Evolutionary conservation across 2,888 invertebrate genomes (phyloP), one percentile per base, ranked within the genome.

Genomic region (Schizaphis graminum): DNA sequence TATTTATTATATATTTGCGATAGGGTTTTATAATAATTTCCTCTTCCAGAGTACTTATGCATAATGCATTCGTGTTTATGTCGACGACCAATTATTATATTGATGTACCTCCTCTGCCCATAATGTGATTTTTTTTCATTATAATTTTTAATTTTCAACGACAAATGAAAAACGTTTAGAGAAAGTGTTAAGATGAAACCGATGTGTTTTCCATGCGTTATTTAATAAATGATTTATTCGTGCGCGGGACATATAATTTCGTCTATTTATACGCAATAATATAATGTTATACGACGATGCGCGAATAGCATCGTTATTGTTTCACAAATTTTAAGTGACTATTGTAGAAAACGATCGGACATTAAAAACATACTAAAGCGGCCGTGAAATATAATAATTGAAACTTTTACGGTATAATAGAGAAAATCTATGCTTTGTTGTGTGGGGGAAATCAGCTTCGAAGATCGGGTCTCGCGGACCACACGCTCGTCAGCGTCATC

Each of bases 161-260:
- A 16, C 7, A 44, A 88, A 88, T 49, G 49, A 47, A 13, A 26
- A 53, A 35, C 11, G 47, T 91, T 77, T 91, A 44, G 41, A 77
- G 91, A 91, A 91, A 91, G 91, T 53, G 47, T 86, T 86, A 13
- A 86, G 86, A 5, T 44, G 47, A 44, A 21, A n/a, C 47, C 28
- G 61, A n/a, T n/a, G 21, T 77, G 13, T 35, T 77, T 67, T 77
- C 7, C 16, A 35, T 77, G 35, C n/a, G 35, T 35, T 35, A 77
- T 77, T 77, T 77, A 7, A 77, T 35, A 77, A 61, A 47, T 47
- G 7, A 16, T 44, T 1, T n/a, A 35, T 56, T 53, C 56, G 53
- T 88, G 49, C 41, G 57, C 16, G 57, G 49, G 56, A 41, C 56
- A 56, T 8, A 56, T 8, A 56, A 57, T 89, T 89, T 89, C 41